Evolutionary conservation across 1,140 invertebrate genomes (phyloP).

Genomic region (Philotrypesis tridentata): DNA sequence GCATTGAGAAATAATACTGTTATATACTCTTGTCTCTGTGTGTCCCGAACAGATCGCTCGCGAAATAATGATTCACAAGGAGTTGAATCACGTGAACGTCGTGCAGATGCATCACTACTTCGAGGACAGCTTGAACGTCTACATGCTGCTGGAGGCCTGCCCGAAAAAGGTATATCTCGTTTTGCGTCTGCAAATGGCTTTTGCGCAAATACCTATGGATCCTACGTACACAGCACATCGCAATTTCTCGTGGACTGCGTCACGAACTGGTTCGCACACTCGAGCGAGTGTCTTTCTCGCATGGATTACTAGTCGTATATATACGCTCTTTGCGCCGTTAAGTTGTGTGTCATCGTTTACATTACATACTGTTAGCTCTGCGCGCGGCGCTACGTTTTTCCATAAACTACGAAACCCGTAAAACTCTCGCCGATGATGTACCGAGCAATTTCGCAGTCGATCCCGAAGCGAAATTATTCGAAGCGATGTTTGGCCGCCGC

Average conservation of each 20-base stretch:
- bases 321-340: not conserved
- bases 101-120: slow-evolving; percentile 83
- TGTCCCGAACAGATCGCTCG: slow-evolving; percentile 67
- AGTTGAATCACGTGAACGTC: slow-evolving; percentile 80
- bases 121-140: slow-evolving; percentile 83
- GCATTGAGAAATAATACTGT: slow-evolving; percentile 17
- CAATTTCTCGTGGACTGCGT: not conserved
- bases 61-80: slow-evolving; percentile 83
- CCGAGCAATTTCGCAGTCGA: not conserved
- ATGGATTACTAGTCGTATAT: not conserved
- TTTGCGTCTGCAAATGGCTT: not conserved
- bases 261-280: not conserved
- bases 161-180: slow-evolving; percentile 74
- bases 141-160: slow-evolving; percentile 84
- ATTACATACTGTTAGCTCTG: not conserved
- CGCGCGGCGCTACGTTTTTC: not conserved
- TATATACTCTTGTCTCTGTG: not conserved
- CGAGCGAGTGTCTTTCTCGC: not conserved
- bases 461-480: not conserved
- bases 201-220: not conserved
- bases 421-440: not conserved
- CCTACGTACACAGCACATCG: not conserved
- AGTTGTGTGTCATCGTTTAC: not conserved
- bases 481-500: not conserved
- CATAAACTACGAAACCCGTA: not conserved